Conservation (phyloP, 2,113 vertebrate species). For the Sapajus apella region DNA sequence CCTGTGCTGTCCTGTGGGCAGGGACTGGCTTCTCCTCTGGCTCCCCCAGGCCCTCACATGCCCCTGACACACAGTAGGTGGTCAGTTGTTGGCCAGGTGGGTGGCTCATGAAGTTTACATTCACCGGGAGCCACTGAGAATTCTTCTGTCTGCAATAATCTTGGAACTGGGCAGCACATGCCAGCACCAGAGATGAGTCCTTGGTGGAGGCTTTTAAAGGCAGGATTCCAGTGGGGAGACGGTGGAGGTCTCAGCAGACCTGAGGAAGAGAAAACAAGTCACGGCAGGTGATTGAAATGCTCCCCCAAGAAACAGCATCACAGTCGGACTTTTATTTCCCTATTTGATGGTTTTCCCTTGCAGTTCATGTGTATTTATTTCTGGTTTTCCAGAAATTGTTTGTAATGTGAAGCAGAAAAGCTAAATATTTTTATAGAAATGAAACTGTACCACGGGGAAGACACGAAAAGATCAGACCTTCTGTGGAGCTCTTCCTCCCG, state of each 20-base stretch:
- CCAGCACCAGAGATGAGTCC: neutral
- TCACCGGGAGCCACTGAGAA: neutral
- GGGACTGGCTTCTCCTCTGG: neutral
- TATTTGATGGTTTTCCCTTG: neutral
- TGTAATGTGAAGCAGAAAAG: neutral
- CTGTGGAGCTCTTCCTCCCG: fast-evolving
- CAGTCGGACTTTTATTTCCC: neutral
- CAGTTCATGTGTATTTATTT: fast-evolving
- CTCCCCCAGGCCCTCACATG: fast-evolving
- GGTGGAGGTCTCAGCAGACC: neutral
- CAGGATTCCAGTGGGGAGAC: too few species aligned
- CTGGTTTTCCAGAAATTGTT: neutral
- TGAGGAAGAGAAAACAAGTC: neutral
- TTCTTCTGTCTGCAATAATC: neutral
- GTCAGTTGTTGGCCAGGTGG: fast-evolving
- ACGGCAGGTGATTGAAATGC: fast-evolving
- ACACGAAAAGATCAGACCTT: fast-evolving
- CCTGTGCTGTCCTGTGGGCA: fast-evolving
- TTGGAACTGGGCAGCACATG: neutral
- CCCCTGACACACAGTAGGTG: neutral
- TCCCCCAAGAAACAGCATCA: neutral
- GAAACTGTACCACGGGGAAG: fast-evolving
- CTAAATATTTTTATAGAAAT: neutral
- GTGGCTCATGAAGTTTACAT: neutral
- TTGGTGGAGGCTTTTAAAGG: neutral